Conservation (phyloP, 2,888 invertebrate species). For the Mythimna impura region DNA sequence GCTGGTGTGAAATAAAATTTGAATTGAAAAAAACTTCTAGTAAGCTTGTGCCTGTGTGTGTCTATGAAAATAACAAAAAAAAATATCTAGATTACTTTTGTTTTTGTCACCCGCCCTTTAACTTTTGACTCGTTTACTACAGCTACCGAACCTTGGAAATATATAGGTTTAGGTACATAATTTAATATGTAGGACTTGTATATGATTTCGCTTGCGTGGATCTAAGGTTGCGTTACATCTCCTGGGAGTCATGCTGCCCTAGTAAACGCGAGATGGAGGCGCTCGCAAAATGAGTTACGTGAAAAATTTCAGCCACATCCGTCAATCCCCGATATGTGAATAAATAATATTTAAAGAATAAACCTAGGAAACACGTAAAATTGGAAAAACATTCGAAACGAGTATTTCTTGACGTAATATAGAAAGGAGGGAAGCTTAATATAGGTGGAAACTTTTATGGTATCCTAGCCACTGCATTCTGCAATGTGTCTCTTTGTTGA, state of each 20-base stretch:
- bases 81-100: neutral
- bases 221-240: constrained; percentile 46
- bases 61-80: too few species aligned
- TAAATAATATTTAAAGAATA: constrained; percentile 40
- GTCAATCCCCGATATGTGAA: constrained; percentile 41
- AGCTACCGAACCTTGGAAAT: neutral
- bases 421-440: neutral
- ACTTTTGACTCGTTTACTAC: constrained; percentile 3
- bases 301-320: constrained; percentile 39
- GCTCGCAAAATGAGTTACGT: constrained; percentile 42
- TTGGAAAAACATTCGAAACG: neutral
- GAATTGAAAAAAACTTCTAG: too few species aligned
- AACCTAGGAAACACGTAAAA: constrained; percentile 2
- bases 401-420: neutral
- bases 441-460: neutral
- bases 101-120: neutral
- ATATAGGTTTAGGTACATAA: constrained; percentile 10
- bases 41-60: too few species aligned
- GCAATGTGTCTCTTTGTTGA: neutral
- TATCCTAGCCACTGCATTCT: neutral
- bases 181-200: constrained; percentile 27
- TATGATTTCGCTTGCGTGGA: constrained; percentile 39
- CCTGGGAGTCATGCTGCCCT: constrained; percentile 36
- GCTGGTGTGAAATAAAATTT: too few species aligned
- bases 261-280: constrained; percentile 34